Evolutionary conservation across 2,113 vertebrate species (phyloP).

Genomic region (Rhagologus leucostigma): DNA sequence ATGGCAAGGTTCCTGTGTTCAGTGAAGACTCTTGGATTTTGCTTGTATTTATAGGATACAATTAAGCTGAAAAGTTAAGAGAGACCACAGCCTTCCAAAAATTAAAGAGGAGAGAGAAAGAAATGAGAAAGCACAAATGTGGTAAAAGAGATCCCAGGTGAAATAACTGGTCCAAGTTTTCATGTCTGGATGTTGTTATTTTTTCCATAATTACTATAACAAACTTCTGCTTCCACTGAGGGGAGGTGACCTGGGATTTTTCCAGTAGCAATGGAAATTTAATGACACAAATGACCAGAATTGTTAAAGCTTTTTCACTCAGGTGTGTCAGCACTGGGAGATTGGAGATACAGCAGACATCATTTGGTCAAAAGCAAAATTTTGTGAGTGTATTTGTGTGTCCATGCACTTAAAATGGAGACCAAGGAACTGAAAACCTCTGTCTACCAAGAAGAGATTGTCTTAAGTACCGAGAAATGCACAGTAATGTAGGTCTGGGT

Average conservation of each 20-base stretch:
- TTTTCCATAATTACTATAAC: constrained; percentile 53
- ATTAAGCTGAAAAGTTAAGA: not conserved
- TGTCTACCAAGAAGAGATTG: not conserved
- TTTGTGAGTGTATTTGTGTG: not conserved
- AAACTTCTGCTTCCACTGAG: constrained; percentile 12
- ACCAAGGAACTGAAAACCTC: not conserved
- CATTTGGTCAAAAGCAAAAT: not conserved
- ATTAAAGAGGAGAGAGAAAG: constrained; percentile 7
- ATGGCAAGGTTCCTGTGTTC: not conserved
- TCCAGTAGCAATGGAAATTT: constrained; percentile 42
- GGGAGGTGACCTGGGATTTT: constrained; percentile 21
- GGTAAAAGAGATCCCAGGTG: constrained; percentile 47
- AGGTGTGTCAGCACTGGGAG: not conserved
- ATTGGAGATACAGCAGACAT: not conserved
- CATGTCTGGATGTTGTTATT: constrained; percentile 45
- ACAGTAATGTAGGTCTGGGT: not conserved
- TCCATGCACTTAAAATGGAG: not conserved
- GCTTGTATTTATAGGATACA: not conserved
- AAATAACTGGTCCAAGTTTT: constrained; percentile 41
- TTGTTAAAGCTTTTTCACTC: not conserved
- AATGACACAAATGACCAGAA: not conserved
- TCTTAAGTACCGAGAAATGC: not conserved
- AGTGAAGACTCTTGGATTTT: not conserved
- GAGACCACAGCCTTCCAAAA: constrained; percentile 4
- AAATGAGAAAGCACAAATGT: not conserved